Percentiles rank a stretch among this genome's conserved stretches.
Conservation (phyloP, 1,140 invertebrate species). For the Drosophila gunungcola region DNA sequence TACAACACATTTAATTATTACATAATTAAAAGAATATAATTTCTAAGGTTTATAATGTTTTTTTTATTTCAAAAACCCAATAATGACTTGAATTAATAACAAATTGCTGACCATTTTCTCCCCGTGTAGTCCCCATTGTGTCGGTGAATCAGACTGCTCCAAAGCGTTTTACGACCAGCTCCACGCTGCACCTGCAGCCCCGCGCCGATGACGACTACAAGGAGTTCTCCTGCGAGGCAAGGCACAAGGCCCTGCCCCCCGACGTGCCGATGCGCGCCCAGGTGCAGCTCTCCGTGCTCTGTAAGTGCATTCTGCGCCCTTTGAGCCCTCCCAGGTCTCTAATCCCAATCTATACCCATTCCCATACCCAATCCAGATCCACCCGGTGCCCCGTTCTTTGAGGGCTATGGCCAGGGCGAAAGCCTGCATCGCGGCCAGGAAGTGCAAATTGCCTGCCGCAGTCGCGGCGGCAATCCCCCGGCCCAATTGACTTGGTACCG, state of each 20-base stretch:
- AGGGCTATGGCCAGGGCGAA: slow-evolving; percentile 95
- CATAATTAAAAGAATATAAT: too few species aligned
- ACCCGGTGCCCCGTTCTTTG: slow-evolving; percentile 95
- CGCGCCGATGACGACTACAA: slow-evolving; percentile 94
- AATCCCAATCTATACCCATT: slow-evolving; percentile 2
- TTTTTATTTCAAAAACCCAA: too few species aligned
- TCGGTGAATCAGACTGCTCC: slow-evolving; percentile 85
- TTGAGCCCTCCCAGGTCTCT: not conserved
- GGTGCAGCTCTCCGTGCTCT: slow-evolving; percentile 94
- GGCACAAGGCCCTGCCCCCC: slow-evolving; percentile 91
- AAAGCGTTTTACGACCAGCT: slow-evolving; percentile 85
- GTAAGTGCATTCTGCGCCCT: slow-evolving; percentile 88
- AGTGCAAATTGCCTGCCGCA: slow-evolving; percentile 94
- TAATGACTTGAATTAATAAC: not conserved
- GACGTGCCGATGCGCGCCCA: slow-evolving; percentile 91
- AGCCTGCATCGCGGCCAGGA: slow-evolving; percentile 94
- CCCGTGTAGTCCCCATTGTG: slow-evolving; percentile 86
- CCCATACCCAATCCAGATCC: slow-evolving; percentile 89
- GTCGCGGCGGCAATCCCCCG: slow-evolving; percentile 97
- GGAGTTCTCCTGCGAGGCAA: slow-evolving; percentile 94
- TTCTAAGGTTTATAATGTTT: too few species aligned
- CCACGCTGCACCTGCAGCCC: slow-evolving; percentile 89
- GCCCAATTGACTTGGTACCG: slow-evolving; percentile 97
- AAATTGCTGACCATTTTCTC: not conserved
- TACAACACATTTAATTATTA: too few species aligned